phyloP scores from a whole-genome alignment of 2,888 invertebrate genomes.

The Formica aserva region DNA sequence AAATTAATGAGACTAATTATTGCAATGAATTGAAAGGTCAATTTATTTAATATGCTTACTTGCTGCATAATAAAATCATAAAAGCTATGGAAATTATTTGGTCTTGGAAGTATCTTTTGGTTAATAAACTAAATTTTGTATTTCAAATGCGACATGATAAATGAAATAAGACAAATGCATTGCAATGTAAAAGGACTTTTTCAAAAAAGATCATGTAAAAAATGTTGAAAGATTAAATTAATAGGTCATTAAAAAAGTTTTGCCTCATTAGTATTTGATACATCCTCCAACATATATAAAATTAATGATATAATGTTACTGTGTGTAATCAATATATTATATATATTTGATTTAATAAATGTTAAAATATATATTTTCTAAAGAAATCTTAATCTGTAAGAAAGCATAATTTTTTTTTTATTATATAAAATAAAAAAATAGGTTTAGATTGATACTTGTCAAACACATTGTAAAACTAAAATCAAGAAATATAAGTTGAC shows the following conservation, averaged over 20 bases:
- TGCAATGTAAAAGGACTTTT: background rate
- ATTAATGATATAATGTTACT: slow-evolving; percentile 82
- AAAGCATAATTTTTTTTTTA: slow-evolving; percentile 33
- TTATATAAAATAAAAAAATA: slow-evolving; percentile 3
- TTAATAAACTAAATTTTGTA: background rate
- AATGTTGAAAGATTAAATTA: slow-evolving; percentile 27
- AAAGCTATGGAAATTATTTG: background rate
- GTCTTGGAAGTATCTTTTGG: background rate
- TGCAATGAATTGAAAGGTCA: background rate
- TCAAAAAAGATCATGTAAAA: background rate
- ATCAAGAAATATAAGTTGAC: slow-evolving; percentile 4
- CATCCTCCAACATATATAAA: slow-evolving; percentile 82
- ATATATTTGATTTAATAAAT: slow-evolving; percentile 81
- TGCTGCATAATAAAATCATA: background rate
- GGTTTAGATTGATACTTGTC: background rate
- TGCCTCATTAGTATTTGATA: slow-evolving; percentile 17
- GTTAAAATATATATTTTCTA: slow-evolving; percentile 67
- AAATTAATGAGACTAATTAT: background rate
- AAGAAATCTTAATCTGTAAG: slow-evolving; percentile 57
- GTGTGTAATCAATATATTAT: slow-evolving; percentile 82
- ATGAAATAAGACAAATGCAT: background rate
- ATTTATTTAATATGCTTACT: background rate
- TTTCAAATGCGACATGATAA: background rate
- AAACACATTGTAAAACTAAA: background rate
- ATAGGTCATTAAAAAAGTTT: slow-evolving; percentile 26